phyloP scores from a whole-genome alignment of 2,113 vertebrate species.

The Channa argus region DNA sequence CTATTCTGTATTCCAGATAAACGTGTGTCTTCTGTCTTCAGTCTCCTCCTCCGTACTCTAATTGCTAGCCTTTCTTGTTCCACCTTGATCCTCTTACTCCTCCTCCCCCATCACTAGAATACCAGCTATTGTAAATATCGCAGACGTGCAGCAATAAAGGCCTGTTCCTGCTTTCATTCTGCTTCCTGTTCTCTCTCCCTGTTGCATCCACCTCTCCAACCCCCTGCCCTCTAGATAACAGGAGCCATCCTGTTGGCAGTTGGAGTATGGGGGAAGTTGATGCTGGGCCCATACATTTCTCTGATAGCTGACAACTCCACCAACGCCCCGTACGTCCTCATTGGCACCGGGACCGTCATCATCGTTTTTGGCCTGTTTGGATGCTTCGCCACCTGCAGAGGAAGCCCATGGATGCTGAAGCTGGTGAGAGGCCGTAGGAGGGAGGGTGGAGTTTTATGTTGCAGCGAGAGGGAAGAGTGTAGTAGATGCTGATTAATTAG shows the following conservation, averaged over 20 bases:
- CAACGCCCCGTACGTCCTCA: conserved; percentile 97
- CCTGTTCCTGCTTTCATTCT: conserved; percentile 50
- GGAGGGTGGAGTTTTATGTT: neutral
- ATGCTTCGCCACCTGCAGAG: conserved; percentile 97
- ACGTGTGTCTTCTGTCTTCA: conserved; percentile 58
- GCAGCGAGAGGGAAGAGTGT: conserved; percentile 8
- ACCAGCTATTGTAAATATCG: conserved; percentile 39
- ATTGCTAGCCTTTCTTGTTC: conserved; percentile 71
- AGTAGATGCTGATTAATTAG: conserved; percentile 55
- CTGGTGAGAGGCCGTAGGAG: conserved; percentile 86
- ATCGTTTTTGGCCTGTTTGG: conserved; percentile 97
- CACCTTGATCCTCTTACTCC: conserved; percentile 65
- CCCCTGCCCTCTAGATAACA: conserved; percentile 88
- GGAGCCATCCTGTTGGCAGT: conserved; percentile 97
- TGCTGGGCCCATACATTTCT: conserved; percentile 96
- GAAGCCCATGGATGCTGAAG: conserved; percentile 99
- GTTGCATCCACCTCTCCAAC: conserved; percentile 29
- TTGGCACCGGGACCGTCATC: conserved; percentile 96
- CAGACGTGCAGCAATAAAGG: conserved; percentile 51
- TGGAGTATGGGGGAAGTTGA: conserved; percentile 97
- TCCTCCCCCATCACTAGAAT: conserved; percentile 35
- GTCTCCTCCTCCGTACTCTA: conserved; percentile 65
- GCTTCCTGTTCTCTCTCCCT: conserved; percentile 11
- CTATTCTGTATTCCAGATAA: conserved; percentile 57
- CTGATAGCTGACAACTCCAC: conserved; percentile 99